Conservation (phyloP, 2,113 vertebrate species). For the Cromileptes altivelis region DNA sequence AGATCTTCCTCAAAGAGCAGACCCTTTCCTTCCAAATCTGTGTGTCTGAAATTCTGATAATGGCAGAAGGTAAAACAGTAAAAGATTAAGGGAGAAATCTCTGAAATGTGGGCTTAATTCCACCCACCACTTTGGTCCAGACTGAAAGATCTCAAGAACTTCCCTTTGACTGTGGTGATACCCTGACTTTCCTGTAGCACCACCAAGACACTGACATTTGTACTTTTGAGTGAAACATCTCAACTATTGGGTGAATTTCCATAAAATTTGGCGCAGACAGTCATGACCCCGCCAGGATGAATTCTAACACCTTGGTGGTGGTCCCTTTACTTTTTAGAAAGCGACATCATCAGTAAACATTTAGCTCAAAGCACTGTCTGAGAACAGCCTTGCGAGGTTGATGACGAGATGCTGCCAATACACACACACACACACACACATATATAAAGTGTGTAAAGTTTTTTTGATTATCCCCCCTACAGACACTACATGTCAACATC, state of each 20-base stretch:
- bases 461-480: no score
- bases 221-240: background rate
- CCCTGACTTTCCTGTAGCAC: background rate
- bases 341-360: no score
- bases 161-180: background rate
- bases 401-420: no score
- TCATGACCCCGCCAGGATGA: no score
- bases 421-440: no score
- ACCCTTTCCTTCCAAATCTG: background rate
- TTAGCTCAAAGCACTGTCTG: no score
- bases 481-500: no score
- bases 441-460: no score
- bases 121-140: background rate
- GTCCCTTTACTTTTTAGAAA: background rate
- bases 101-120: background rate
- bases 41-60: background rate
- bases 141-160: background rate
- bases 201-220: background rate
- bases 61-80: no score
- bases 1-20: background rate
- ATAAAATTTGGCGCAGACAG: no score
- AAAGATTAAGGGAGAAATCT: background rate
- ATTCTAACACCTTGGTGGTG: background rate
- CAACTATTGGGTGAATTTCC: background rate
- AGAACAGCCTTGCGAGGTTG: no score